Evolutionary conservation across 2,113 vertebrate species (phyloP).

Genomic region (Crotalus tigris): DNA sequence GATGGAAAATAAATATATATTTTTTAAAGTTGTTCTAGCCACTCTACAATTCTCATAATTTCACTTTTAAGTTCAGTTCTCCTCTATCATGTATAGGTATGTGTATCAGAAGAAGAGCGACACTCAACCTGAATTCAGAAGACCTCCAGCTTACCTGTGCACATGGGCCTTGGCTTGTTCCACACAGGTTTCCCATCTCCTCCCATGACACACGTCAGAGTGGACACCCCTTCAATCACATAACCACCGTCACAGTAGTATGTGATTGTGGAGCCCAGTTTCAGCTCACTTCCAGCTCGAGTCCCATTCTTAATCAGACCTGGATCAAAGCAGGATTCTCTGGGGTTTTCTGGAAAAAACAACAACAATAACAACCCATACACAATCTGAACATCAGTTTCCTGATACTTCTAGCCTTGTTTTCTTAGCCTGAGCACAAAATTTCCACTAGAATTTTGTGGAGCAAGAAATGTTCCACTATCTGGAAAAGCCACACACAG

Average conservation of each 20-base stretch:
- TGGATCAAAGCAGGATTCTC: slow-evolving; percentile 96
- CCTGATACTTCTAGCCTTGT: rapidly evolving
- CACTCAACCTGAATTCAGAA: neutral
- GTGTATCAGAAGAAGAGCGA: neutral
- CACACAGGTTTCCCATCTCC: slow-evolving; percentile 89
- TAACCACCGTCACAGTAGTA: slow-evolving; percentile 95
- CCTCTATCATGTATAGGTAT: neutral
- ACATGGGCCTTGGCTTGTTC: slow-evolving; percentile 89
- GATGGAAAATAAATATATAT: neutral
- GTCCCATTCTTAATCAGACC: slow-evolving; percentile 89
- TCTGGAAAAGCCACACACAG: neutral
- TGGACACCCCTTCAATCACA: slow-evolving; percentile 83
- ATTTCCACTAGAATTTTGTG: neutral
- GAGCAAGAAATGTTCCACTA: neutral
- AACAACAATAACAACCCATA: too few species aligned
- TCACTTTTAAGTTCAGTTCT: neutral
- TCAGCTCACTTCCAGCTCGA: slow-evolving; percentile 84
- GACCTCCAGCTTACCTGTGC: slow-evolving; percentile 76
- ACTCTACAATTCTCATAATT: neutral
- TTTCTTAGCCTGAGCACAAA: neutral
- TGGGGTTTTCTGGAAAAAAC: slow-evolving; percentile 85
- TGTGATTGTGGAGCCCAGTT: slow-evolving; percentile 88
- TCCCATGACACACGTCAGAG: slow-evolving; percentile 90
- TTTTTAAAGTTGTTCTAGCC: neutral
- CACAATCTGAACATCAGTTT: rapidly evolving